Base-by-base conservation (phyloP, 1,140 invertebrate genomes). In the Mya arenaria region DNA sequence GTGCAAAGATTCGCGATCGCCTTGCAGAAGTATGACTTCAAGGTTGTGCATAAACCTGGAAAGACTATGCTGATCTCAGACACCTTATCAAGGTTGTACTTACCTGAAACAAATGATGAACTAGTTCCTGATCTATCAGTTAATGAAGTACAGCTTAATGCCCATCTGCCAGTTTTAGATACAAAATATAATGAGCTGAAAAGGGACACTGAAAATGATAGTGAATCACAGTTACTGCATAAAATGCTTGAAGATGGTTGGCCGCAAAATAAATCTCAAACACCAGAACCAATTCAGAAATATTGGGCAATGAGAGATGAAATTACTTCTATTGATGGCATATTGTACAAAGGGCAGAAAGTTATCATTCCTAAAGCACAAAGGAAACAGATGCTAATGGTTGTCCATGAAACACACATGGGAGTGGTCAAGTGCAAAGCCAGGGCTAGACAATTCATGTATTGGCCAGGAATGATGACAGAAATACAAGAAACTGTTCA, bases 391-490 rank as follows among this genome's bases (percentile, higher is more conserved):
- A 69, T 69, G 66, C 39, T 69, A 39, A 69, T 19, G 4, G 19
- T 41, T 15, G 66, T 69, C 19, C 66, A 69, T 69, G 66, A 41
- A 44, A 39, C 66, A 23, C 66, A 69, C 39, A 13, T 69, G 39
- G 66, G 66, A 5, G 44, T 69, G 6, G 66, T 69, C 19, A 69
- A 69, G 44, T 69, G 66, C 25, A 44, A 69, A 30, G 36, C 23
- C 13, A 69, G 66, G 28, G 66, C 34, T 13, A 69, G 66, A 69
- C n/a, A 69, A 69, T 69, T 69, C 28, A 69, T 69, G 66, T 69
- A 41, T 28, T 69, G 34, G 66, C 66, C 39, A 10, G 66, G 66
- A 5, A 41, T 69, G 66, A 69, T 69, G 66, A 19, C 66, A 10
- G 36, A 69, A 69, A 69, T 69, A 6, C 36, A 41, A 48, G 36